Base-by-base conservation (phyloP, 2,113 vertebrate genomes). In the Chelonoidis abingdonii region DNA sequence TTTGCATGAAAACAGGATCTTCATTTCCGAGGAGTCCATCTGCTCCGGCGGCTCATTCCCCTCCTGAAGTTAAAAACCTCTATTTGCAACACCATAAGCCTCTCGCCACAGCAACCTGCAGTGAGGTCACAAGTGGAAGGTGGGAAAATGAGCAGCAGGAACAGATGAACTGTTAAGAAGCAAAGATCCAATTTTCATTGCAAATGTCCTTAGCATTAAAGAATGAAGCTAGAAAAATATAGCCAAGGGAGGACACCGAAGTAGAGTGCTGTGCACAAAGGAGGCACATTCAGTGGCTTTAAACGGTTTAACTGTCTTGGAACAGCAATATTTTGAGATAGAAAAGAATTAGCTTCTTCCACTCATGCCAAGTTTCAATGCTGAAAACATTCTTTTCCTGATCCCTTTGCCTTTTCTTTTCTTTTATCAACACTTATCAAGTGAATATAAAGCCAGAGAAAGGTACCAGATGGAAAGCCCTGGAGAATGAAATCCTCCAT, bases 101-200 rank as follows among this genome's bases (percentile, higher is more conserved):
- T 94, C 75, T 96, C 84, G n/a, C 38, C 54, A 94, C 35, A 0
- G 84, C 62, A 95, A 94, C 93, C 88, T 95, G 80, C 3, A 0
- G 90, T 87, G 94, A 95, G 95, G 95, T 94, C 96, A 88, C 84
- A 96, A 95, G 96, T 93, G 89, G 86, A 86, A 29, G 95, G 92
- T 94, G 89, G 87, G 81, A 59, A 95, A 97, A 95, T 84, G 59
- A 93, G 80, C 65, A 95, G 86, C 80, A 93, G 81, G 85, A 93
- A 4, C 82, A 95, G 94, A 94, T 72, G 57, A 90, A 57, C 44
- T 83, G 92, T 86, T 94, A 90, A 95, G 88, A 94, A 47, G 44
- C 53, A n/a, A 53, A 89, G 65, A 91, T 89, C 29, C 79, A 79
- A 44, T 86, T 86, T 97, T 84, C 59, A 95, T 88, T 95, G 89